Evolutionary conservation across 2,113 vertebrate species (phyloP).

Genomic region (Elachura formosa): DNA sequence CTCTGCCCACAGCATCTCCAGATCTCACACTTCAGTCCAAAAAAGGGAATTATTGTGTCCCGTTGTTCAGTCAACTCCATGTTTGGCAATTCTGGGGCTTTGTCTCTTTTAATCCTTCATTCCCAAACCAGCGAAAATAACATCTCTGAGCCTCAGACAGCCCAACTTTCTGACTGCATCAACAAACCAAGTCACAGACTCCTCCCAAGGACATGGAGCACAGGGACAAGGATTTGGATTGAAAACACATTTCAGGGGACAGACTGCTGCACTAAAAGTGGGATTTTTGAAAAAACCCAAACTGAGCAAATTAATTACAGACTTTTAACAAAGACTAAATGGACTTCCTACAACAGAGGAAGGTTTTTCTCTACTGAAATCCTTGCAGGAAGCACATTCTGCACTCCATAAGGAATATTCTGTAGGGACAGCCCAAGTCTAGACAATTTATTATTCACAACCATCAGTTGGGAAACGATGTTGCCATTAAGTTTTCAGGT

Average conservation of each 20-base stretch:
- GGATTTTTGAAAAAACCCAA: background rate
- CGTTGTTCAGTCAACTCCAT: background rate
- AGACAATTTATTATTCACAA: background rate
- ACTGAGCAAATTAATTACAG: background rate
- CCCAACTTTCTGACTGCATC: background rate
- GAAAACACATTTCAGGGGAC: background rate
- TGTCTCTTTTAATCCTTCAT: background rate
- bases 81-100: background rate
- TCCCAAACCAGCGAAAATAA: background rate
- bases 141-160: background rate
- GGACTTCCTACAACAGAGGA: background rate
- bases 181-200: background rate
- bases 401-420: background rate
- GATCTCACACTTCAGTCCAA: background rate
- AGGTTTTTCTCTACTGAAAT: background rate
- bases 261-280: background rate
- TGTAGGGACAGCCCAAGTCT: background rate
- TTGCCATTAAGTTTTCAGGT: background rate
- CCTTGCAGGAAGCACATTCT: background rate
- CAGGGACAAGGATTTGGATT: background rate
- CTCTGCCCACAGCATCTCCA: background rate
- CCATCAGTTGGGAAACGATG: accelerated
- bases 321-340: background rate
- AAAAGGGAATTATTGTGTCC: background rate
- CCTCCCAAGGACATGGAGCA: background rate